phyloP scores from a whole-genome alignment of 2,888 invertebrate genomes.

The Lochmaea capreae region DNA sequence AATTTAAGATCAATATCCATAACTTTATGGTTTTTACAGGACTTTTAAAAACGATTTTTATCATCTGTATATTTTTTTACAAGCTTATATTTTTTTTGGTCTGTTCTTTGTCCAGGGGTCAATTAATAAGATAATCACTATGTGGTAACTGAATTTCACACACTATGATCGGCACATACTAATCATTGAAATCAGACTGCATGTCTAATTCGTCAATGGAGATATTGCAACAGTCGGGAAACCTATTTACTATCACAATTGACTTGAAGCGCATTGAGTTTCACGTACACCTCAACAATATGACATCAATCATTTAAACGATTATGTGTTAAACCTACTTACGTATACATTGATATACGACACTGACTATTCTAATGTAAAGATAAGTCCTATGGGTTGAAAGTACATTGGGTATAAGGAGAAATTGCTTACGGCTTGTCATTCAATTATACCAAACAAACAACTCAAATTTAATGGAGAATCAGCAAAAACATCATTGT shows the following conservation, averaged over 20 bases:
- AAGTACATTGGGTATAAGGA: neutral
- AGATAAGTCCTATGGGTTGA: neutral
- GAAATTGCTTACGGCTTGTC: neutral
- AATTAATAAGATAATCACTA: neutral
- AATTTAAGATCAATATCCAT: too few relatives aligned
- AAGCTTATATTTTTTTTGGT: neutral
- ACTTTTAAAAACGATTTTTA: too few relatives aligned
- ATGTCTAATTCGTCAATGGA: slow-evolving; percentile 48
- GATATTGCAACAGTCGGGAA: slow-evolving; percentile 45
- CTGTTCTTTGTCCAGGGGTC: neutral
- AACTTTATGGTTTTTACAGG: too few relatives aligned
- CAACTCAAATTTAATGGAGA: neutral
- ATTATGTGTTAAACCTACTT: slow-evolving; percentile 28
- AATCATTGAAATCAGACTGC: slow-evolving; percentile 43
- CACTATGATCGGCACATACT: slow-evolving; percentile 34
- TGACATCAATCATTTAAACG: slow-evolving; percentile 49
- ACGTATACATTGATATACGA: slow-evolving; percentile 12
- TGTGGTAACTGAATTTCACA: slow-evolving; percentile 37
- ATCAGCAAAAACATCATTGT: too few relatives aligned
- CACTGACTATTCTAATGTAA: slow-evolving; percentile 7
- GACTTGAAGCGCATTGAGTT: slow-evolving; percentile 45
- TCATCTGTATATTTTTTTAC: neutral
- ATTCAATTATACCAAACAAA: neutral
- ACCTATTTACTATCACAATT: slow-evolving; percentile 48
- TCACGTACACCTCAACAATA: slow-evolving; percentile 41